Percentiles rank a stretch among this genome's conserved stretches.
phyloP scores from a whole-genome alignment of 1,140 invertebrate species.

The Caenorhabditis brenneri region DNA sequence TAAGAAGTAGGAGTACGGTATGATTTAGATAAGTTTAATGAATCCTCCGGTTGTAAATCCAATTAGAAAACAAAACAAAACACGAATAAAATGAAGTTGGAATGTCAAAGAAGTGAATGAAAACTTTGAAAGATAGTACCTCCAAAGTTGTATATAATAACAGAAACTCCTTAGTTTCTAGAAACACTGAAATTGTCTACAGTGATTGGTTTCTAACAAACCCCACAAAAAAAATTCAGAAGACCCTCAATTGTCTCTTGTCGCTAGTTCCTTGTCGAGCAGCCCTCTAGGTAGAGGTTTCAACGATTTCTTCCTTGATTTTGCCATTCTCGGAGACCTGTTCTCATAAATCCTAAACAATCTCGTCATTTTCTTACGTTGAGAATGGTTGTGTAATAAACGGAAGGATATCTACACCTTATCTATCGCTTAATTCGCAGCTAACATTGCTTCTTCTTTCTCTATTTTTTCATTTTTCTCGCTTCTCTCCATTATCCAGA shows the following conservation, averaged over 20 bases:
- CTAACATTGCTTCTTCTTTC: not conserved
- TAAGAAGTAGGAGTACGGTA: not conserved
- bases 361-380: not conserved
- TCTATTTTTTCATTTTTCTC: conserved; percentile 3
- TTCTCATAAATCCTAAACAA: not conserved
- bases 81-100: no score
- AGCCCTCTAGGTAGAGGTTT: not conserved
- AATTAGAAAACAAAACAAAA: not conserved
- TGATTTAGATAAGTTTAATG: not conserved
- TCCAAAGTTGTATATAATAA: no score
- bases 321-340: not conserved
- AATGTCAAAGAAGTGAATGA: no score
- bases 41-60: not conserved
- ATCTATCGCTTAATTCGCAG: conserved; percentile 6
- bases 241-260: no score
- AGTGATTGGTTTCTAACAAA: no score
- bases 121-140: not conserved
- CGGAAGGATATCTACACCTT: conserved; percentile 9
- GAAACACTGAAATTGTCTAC: no score
- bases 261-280: no score
- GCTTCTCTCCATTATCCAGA: conserved; percentile 8
- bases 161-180: no score
- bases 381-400: not conserved
- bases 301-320: not conserved
- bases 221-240: no score